A percentile compares a stretch with the other conserved stretches of the same genome.
Evolutionary conservation across 1,140 invertebrate species (phyloP).

Genomic region (Tetragonula clypearis): DNA sequence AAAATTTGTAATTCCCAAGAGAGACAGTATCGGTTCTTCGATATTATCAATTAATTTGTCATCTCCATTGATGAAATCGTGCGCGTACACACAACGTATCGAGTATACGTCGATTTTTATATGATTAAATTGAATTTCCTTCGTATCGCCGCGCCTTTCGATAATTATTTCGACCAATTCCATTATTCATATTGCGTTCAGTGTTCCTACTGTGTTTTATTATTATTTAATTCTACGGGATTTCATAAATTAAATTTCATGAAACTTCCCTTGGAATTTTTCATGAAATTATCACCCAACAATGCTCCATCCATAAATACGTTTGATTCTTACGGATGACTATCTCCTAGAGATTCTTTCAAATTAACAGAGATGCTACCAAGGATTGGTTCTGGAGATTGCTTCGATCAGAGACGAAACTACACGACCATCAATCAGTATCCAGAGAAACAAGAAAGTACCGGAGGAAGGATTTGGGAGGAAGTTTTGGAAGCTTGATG

Average conservation of each 20-base stretch:
- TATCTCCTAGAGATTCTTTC: not conserved
- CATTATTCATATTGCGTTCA: not conserved
- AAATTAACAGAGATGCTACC: slow-evolving; percentile 56
- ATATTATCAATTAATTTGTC: not conserved
- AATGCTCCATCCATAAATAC: not conserved
- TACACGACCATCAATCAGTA: slow-evolving; percentile 62
- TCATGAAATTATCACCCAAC: too few relatives aligned
- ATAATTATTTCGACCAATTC: not conserved
- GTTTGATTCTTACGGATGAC: not conserved
- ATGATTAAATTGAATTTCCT: not conserved
- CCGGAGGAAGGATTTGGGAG: slow-evolving; percentile 14
- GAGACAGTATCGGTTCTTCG: not conserved
- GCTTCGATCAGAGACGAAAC: slow-evolving; percentile 37
- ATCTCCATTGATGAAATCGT: too few relatives aligned
- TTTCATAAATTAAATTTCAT: not conserved
- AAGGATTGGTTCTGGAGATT: slow-evolving; percentile 33
- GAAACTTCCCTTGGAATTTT: too few relatives aligned
- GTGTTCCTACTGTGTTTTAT: not conserved
- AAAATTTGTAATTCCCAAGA: not conserved
- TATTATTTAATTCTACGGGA: not conserved
- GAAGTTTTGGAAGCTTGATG: slow-evolving; percentile 60
- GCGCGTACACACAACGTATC: too few relatives aligned
- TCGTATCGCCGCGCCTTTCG: not conserved
- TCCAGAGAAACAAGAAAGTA: not conserved
- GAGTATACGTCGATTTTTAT: not conserved